These are phyloP conservation scores for Parasteatoda lunata DNA, from an alignment of 2,888 invertebrate genomes.

Conservation along the genomic window DNA sequence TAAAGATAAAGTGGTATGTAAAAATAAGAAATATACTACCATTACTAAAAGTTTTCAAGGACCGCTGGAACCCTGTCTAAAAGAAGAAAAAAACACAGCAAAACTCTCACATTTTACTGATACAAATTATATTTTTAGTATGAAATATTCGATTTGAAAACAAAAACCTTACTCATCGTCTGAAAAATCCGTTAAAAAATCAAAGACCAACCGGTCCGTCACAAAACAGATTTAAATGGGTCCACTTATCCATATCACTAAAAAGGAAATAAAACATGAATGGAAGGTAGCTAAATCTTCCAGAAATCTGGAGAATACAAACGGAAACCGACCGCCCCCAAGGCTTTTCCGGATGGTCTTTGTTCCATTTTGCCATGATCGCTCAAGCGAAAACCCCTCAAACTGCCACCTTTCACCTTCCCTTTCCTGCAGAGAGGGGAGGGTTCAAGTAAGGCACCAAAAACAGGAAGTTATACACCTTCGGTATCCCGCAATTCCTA, in stretches of 20 bases:
- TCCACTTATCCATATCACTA: background rate
- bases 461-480: slow-evolving; percentile 23
- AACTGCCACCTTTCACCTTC: background rate
- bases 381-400: slow-evolving; percentile 28
- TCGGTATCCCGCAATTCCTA: background rate
- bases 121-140: no score
- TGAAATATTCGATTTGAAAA: no score
- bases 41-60: no score
- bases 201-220: no score
- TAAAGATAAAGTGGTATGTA: no score
- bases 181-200: no score
- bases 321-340: slow-evolving; percentile 31
- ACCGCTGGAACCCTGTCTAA: no score
- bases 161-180: no score
- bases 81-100: no score
- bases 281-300: slow-evolving; percentile 13
- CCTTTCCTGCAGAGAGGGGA: slow-evolving; percentile 3
- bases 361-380: slow-evolving; percentile 34
- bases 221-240: background rate
- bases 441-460: background rate
- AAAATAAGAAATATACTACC: no score
- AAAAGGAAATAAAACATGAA: slow-evolving; percentile 2
- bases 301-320: slow-evolving; percentile 44
- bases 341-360: slow-evolving; percentile 40
- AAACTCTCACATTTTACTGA: no score